These are phyloP conservation scores for Cinclus mexicanus DNA, from an alignment of 2,113 vertebrate species.

Conservation along the genomic window DNA sequence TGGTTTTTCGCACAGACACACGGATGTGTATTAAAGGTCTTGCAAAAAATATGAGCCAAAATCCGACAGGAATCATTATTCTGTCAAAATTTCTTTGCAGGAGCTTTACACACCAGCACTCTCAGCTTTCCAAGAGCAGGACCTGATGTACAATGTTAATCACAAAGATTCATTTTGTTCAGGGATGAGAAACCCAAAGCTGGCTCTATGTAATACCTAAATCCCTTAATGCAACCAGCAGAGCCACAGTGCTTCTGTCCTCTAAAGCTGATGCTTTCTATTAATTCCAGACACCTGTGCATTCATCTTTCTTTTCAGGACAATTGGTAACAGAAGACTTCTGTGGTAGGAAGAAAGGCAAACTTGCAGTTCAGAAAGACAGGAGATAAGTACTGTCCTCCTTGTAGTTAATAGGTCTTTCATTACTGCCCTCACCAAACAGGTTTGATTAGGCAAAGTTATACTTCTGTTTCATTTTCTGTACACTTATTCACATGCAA, in stretches of 20 bases:
- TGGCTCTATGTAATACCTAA: constrained; percentile 14
- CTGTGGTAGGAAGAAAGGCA: background rate
- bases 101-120: background rate
- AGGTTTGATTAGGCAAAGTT: background rate
- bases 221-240: constrained; percentile 22
- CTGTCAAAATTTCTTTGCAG: background rate
- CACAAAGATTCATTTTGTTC: constrained; percentile 1
- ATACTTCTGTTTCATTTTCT: background rate
- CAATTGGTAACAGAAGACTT: background rate
- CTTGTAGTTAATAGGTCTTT: background rate
- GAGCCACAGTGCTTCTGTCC: background rate
- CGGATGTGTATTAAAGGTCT: background rate
- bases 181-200: constrained; percentile 25
- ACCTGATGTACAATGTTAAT: background rate
- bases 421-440: background rate
- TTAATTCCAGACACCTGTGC: background rate
- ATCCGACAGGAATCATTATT: background rate
- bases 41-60: background rate
- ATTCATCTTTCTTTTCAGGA: background rate
- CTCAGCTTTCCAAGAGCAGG: background rate
- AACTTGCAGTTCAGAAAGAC: background rate
- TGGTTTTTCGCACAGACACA: background rate
- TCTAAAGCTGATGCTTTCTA: background rate
- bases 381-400: background rate
- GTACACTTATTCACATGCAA: background rate